Base-by-base conservation (phyloP, 1,140 invertebrate genomes). In the Heterodera carotae region DNA sequence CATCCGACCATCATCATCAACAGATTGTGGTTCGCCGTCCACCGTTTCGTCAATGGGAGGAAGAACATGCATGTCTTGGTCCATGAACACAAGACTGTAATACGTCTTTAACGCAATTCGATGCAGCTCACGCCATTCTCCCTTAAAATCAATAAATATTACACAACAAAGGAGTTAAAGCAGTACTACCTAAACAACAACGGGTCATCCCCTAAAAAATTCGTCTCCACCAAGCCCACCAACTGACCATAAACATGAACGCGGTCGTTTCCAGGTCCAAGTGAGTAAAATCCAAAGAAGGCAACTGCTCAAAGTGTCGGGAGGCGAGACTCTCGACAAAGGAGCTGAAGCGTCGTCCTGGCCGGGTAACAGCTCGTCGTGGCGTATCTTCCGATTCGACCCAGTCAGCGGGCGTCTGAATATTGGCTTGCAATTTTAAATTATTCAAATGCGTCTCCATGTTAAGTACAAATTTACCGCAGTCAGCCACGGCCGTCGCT, bases 261-360 rank as follows among this genome's bases (percentile, higher is more conserved):
- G 25, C 27, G 34, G 31, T 25, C 22, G 27, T 25, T 18, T 67
- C 76, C 25, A 78, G 18, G 53, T 29, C 76, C 34, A 39, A 34
- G 39, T 64, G 18, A 2, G 75, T 10, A 53, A 78, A 78, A 33
- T 78, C 62, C 31, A 78, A 36, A 25, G 25, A 56, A 22, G 18
- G 31, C 29, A 59, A 8, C 59, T 72, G 36, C 22, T 78, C 34
- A 34, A 80, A 78, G 18, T 78, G 34, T 68, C 43, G 31, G 22
- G 76, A 78, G n/a, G 76, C 76, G n/a, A 78, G 74, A 15, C 62
- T 22, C 33, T 78, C n/a, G 25, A 78, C 39, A 34, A 80, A 75
- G 3, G 36, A 68, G n/a, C 69, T 34, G 48, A 80, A 80, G 25
- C 34, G 27, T 33, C 64, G 56, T 7, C 78, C 78, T n/a, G 79